Conservation (phyloP, 2,797 vertebrate species). For the Leuciscus waleckii region DNA sequence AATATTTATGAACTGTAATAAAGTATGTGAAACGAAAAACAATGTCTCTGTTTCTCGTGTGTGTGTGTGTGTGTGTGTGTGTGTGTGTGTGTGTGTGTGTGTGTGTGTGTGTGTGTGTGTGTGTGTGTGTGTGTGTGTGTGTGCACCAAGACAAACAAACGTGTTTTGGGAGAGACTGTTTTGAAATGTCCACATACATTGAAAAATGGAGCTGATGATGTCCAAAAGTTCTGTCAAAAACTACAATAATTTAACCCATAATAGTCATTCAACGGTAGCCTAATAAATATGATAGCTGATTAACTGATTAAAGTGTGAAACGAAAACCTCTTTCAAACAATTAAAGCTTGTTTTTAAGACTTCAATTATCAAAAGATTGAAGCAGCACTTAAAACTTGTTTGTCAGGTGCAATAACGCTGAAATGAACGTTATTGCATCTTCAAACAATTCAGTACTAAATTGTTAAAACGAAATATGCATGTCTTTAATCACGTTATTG, state of each 20-base stretch:
- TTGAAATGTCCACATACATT: conserved; percentile 71
- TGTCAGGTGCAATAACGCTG: neutral
- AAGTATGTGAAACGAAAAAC: conserved; percentile 82
- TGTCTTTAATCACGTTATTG: neutral
- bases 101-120: conserved; percentile 56
- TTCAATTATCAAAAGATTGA: neutral
- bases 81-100: neutral
- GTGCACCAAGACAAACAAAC: conserved; percentile 66
- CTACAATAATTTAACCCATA: neutral
- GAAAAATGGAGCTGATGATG: conserved; percentile 65
- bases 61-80: conserved; percentile 48
- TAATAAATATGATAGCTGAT: neutral
- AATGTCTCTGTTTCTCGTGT: conserved; percentile 67
- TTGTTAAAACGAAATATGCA: neutral
- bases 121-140: neutral
- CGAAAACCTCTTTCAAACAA: neutral
- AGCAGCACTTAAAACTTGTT: neutral
- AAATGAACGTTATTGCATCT: neutral
- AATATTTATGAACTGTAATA: conserved; percentile 97
- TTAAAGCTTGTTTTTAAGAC: neutral
- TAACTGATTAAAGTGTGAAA: neutral
- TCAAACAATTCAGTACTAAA: neutral
- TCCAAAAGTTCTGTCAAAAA: neutral
- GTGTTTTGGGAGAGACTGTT: conserved; percentile 72
- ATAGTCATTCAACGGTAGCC: neutral